Conservation (phyloP, 64 coral and sea anemone genomes). For the Montipora cactus region DNA sequence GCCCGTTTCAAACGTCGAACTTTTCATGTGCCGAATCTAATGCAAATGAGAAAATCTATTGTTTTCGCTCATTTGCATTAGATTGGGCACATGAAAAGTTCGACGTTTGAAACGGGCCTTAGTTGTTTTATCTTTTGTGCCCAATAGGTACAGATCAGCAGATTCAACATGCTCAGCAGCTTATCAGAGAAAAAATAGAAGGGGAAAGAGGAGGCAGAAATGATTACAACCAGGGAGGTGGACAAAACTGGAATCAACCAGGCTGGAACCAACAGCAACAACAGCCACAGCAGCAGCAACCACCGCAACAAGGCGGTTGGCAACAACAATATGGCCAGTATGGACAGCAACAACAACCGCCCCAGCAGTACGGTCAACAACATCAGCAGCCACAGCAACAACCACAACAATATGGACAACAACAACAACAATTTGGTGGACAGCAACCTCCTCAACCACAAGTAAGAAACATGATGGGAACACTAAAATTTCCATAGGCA, state of each 20-base stretch:
- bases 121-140: not conserved
- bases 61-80: too few species aligned
- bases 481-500: not conserved
- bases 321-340: conserved; percentile 65
- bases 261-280: conserved; percentile 68
- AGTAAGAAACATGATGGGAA: not conserved
- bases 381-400: conserved; percentile 72
- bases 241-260: conserved; percentile 60
- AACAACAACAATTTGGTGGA: conserved; percentile 59
- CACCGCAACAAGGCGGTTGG: conserved; percentile 31
- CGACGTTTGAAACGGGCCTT: too few species aligned
- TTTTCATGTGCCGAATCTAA: too few species aligned
- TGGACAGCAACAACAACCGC: conserved; percentile 85
- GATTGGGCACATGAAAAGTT: too few species aligned
- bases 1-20: too few species aligned
- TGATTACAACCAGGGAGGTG: conserved; percentile 51
- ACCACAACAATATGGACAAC: conserved; percentile 80
- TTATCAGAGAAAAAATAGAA: conserved; percentile 82
- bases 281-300: conserved; percentile 58
- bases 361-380: conserved; percentile 81
- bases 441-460: conserved; percentile 32
- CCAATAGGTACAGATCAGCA: conserved; percentile 76
- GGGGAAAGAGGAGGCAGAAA: conserved; percentile 49
- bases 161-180: conserved; percentile 83
- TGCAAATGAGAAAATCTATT: too few species aligned